Evolutionary conservation across 2,797 vertebrate species (phyloP).

Genomic region (Echeneis naucrates): DNA sequence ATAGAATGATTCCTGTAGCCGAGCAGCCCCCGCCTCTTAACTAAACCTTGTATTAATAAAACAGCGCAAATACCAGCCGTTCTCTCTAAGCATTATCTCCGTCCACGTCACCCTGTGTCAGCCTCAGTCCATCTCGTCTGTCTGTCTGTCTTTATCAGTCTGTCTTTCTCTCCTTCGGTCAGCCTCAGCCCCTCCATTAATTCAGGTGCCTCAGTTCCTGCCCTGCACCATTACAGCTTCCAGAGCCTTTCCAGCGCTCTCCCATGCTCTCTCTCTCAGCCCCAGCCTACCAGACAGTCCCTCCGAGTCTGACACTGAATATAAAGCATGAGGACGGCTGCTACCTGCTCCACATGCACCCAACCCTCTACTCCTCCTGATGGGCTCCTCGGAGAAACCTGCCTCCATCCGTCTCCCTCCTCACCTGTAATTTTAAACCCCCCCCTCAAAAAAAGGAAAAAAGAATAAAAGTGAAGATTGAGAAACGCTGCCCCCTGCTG

Average conservation of each 20-base stretch:
- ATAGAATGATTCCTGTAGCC: constrained; percentile 80
- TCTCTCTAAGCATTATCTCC: constrained; percentile 27
- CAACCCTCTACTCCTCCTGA: constrained; percentile 76
- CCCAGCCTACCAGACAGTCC: constrained; percentile 77
- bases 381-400: constrained; percentile 72
- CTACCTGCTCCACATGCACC: constrained; percentile 81
- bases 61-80: constrained; percentile 44
- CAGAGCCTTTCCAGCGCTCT: constrained; percentile 63
- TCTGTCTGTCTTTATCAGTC: constrained; percentile 33
- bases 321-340: constrained; percentile 81
- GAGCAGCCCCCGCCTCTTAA: constrained; percentile 58
- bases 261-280: constrained; percentile 55
- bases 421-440: constrained; percentile 74
- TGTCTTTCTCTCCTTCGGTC: constrained; percentile 38
- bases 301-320: constrained; percentile 82
- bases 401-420: constrained; percentile 68
- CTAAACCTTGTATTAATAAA: constrained; percentile 70
- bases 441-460: not conserved
- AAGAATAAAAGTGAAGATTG: constrained; percentile 57
- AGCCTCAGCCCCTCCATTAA: constrained; percentile 71
- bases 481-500: constrained; percentile 82
- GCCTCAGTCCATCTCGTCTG: constrained; percentile 13
- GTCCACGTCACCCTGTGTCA: constrained; percentile 35
- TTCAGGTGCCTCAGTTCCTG: constrained; percentile 76
- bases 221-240: constrained; percentile 74